Conservation (phyloP, 2,797 vertebrate genomes). For the Valencia hispanica region DNA sequence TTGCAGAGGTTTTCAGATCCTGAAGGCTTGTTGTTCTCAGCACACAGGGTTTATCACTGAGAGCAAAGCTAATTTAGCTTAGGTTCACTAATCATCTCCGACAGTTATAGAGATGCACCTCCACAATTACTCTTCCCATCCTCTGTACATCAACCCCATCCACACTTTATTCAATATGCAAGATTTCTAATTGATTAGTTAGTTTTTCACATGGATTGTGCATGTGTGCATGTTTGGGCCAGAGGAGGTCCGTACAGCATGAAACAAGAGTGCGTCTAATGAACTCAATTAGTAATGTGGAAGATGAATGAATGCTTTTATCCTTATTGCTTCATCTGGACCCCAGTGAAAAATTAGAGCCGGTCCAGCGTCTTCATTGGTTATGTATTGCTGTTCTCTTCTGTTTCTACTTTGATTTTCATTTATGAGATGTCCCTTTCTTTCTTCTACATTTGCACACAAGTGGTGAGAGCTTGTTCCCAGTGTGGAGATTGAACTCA, state of each 20-base stretch:
- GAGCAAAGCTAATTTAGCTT: conserved; percentile 52
- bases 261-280: conserved; percentile 1
- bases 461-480: conserved; percentile 31
- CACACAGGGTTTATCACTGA: conserved; percentile 50
- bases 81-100: conserved; percentile 59
- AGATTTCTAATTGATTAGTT: conserved; percentile 17
- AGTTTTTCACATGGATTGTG: conserved; percentile 10
- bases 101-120: conserved; percentile 56
- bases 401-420: conserved; percentile 43
- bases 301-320: conserved; percentile 27
- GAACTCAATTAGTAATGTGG: conserved; percentile 23
- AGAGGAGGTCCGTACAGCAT: neutral
- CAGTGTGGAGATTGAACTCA: conserved; percentile 43
- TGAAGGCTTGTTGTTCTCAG: conserved; percentile 40
- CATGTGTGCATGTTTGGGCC: conserved; percentile 1
- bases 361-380: conserved; percentile 21
- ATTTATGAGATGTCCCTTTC: conserved; percentile 26
- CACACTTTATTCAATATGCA: neutral
- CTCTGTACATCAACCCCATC: neutral
- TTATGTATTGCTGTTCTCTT: conserved; percentile 2
- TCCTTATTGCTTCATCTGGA: conserved; percentile 18
- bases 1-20: conserved; percentile 42
- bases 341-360: conserved; percentile 1
- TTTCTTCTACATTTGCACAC: conserved; percentile 13
- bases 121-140: conserved; percentile 8